Percentiles rank a stretch among this genome's conserved stretches.
Conservation (phyloP, 2,113 vertebrate species). For the Pelvicachromis taeniatus region DNA sequence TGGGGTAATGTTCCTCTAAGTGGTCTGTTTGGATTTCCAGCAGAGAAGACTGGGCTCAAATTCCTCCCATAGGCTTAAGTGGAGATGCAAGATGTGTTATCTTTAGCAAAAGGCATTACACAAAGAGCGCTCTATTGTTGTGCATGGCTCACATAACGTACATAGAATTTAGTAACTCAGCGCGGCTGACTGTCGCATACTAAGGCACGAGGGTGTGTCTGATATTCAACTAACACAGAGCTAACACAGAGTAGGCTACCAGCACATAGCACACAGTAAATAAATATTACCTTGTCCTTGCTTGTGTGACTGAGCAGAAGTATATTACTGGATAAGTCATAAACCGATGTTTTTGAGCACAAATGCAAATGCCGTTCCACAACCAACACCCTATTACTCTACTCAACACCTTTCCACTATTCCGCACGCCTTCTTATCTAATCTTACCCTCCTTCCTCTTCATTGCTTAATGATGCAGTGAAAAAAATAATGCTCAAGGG, state of each 20-base stretch:
- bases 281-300: slow-evolving; percentile 27
- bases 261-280: slow-evolving; percentile 8
- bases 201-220: slow-evolving; percentile 50
- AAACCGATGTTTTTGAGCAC: background rate
- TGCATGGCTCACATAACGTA: slow-evolving; percentile 10
- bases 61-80: slow-evolving; percentile 39
- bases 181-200: slow-evolving; percentile 43
- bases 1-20: slow-evolving; percentile 20
- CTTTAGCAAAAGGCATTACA: slow-evolving; percentile 42
- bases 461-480: background rate
- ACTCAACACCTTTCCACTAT: background rate
- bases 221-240: slow-evolving; percentile 36
- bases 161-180: slow-evolving; percentile 20
- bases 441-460: background rate
- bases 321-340: background rate
- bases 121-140: slow-evolving; percentile 27
- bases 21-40: slow-evolving; percentile 45
- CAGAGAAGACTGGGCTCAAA: slow-evolving; percentile 23
- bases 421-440: background rate
- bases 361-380: background rate
- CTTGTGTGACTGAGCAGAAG: background rate
- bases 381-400: background rate
- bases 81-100: slow-evolving; percentile 46
- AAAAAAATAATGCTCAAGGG: background rate
- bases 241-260: slow-evolving; percentile 13